Conservation (phyloP, 2,113 vertebrate genomes). For the Sapajus apella region DNA sequence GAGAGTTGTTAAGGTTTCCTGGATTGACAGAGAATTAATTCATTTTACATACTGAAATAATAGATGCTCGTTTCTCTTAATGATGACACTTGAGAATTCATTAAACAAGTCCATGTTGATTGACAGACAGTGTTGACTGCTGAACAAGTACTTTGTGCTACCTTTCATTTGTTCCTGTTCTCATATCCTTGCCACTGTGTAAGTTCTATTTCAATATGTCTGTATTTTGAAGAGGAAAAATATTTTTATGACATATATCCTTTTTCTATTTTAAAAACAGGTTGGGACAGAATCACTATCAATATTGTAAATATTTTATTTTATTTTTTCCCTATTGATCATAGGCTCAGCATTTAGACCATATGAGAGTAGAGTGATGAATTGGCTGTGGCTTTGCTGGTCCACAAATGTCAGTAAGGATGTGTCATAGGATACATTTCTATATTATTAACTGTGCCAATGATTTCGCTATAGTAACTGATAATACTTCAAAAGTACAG, state of each 20-base stretch:
- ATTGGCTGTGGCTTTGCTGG: background rate
- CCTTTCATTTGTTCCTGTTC: background rate
- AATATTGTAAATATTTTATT: background rate
- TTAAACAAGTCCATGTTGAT: background rate
- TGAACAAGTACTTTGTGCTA: background rate
- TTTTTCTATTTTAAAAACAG: background rate
- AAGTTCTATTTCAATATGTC: background rate
- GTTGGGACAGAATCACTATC: background rate
- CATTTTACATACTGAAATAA: constrained; percentile 5
- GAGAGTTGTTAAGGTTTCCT: background rate
- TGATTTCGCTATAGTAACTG: background rate
- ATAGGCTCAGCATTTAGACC: background rate
- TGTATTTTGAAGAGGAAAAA: background rate
- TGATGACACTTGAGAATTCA: background rate
- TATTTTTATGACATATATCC: background rate
- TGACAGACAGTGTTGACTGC: background rate
- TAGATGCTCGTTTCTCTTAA: background rate
- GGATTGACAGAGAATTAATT: background rate
- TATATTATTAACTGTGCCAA: background rate
- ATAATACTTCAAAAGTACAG: background rate
- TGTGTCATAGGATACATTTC: background rate
- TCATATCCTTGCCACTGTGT: background rate
- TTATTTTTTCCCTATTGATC: background rate
- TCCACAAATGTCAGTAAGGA: background rate
- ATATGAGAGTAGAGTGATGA: background rate